Conservation (phyloP, 2,113 vertebrate genomes). For the Xenopus borealis region DNA sequence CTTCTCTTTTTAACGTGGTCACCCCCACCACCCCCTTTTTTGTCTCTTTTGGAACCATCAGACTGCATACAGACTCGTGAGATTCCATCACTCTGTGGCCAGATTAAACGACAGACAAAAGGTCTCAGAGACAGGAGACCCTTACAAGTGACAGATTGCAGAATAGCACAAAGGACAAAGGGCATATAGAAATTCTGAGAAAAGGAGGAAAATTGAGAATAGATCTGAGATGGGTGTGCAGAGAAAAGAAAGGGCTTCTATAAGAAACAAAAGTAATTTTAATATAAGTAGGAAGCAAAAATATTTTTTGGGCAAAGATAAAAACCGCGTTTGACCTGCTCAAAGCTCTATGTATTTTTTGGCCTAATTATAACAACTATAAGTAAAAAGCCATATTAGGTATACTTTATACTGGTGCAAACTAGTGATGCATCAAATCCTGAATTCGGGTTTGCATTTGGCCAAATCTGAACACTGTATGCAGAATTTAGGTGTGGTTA, state of each 20-base stretch:
- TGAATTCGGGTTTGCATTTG: no score
- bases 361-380: no score
- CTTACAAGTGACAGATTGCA: slow-evolving; percentile 23
- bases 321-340: no score
- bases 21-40: background rate
- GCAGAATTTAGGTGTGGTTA: no score
- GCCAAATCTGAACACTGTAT: no score
- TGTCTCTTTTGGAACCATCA: slow-evolving; percentile 15
- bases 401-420: no score
- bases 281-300: no score
- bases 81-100: background rate
- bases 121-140: slow-evolving; percentile 1
- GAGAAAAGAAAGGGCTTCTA: background rate
- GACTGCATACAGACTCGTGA: slow-evolving; percentile 5
- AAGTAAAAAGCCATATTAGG: no score
- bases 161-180: slow-evolving; percentile 11
- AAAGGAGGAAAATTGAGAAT: background rate
- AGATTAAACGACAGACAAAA: slow-evolving; percentile 2
- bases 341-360: no score
- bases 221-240: background rate
- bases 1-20: slow-evolving; percentile 2
- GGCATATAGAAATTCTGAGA: slow-evolving; percentile 1
- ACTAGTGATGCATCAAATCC: no score
- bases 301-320: no score
- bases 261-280: background rate